Base-by-base conservation (phyloP, 92 coral and sea anemone genomes). In the Porites evermanni region DNA sequence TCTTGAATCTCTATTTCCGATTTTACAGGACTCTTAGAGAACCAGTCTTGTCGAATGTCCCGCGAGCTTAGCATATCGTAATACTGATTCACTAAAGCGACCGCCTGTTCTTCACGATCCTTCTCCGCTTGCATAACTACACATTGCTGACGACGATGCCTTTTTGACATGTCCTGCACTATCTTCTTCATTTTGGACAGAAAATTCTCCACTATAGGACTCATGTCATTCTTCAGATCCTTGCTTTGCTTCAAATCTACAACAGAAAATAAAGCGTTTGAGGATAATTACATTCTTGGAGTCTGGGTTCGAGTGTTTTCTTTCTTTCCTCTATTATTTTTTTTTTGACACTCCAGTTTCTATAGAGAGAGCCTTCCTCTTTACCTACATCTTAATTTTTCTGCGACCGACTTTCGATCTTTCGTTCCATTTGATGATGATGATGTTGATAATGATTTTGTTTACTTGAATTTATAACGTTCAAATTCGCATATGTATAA, bases 41-140 rank as follows among this genome's bases (percentile, higher is more conserved):
- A 19, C 86, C 86, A 81, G 21, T 81, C 70, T 14, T 81, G 86
- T 5, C 12, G 78, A 70, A 81, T 81, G 77, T 81, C 86, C n/a
- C 86, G 86, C 23, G 26, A 64, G 44, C 87, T 74, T 23, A 83
- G 64, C 7, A 74, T 8, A 47, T 83, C 65, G 64, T 73, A 83
- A 18, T 47, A 83, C 73, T 83, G 26, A 63, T 74, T 63, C 18
- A 73, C 32, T 20, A 71, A 72, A 53, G 10, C 21, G 60, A 23
- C 72, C 12, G 87, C 80, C 47, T 83, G 80, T 47, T 74, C 19
- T 64, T 74, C 70, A 12, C 66, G 58, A 53, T 83, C 80, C 21
- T 11, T 63, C 50, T 83, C 79, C 72, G 53, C 29, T 2, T 61
- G 70, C 53, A 73, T 47, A 19, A 63, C 50, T 65, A 61, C 78